Conservation (phyloP, 2,113 vertebrate species). For the Dendrocopos noguchii region DNA sequence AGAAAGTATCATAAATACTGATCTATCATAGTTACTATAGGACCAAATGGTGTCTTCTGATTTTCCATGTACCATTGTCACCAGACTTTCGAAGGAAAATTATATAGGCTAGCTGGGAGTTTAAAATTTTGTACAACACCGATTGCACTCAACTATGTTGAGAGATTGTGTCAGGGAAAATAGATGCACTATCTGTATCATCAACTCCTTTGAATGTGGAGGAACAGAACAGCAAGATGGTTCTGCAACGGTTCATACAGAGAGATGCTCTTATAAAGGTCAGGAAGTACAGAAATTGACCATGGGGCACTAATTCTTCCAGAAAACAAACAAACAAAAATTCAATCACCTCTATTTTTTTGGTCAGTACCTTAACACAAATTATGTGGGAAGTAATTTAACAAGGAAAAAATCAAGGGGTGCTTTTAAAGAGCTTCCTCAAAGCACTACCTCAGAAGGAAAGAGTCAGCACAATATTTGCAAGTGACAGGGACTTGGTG, state of each 20-base stretch:
- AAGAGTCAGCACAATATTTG: neutral
- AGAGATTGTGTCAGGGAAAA: conserved; percentile 7
- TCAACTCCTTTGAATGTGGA: neutral
- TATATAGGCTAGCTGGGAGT: neutral
- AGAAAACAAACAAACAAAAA: neutral
- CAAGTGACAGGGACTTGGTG: neutral
- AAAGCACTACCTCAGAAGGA: neutral
- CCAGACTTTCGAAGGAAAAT: neutral
- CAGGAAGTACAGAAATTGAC: neutral
- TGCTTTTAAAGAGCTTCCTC: neutral
- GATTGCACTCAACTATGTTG: neutral
- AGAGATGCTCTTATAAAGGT: conserved; percentile 20
- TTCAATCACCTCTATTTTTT: neutral
- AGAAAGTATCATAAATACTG: neutral
- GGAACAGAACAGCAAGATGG: neutral
- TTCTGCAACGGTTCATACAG: neutral
- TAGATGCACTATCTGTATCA: neutral
- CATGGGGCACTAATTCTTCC: neutral
- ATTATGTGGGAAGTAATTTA: neutral
- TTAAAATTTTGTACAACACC: neutral
- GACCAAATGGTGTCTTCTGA: neutral
- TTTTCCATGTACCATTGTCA: neutral
- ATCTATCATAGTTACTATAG: neutral
- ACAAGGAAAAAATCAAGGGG: neutral
- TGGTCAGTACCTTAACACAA: neutral